Conservation (phyloP, 2,888 invertebrate species). For the Eilema depressum region DNA sequence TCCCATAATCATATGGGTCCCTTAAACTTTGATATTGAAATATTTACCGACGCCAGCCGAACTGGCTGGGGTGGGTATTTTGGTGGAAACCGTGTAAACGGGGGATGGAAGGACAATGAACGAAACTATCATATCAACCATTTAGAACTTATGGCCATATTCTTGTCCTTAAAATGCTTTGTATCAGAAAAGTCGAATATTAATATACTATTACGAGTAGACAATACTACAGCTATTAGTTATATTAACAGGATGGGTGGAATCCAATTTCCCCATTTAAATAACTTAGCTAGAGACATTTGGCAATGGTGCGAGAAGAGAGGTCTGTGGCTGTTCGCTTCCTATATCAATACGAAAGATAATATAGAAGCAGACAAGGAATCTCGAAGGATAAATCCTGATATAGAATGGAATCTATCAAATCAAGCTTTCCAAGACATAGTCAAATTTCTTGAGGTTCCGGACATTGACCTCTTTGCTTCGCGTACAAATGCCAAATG, state of each 20-base stretch:
- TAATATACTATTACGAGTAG: conserved; percentile 12
- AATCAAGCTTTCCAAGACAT: no score
- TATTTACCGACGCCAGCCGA: not conserved
- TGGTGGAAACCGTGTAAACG: not conserved
- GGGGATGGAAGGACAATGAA: not conserved
- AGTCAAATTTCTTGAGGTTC: no score
- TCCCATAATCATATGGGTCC: no score
- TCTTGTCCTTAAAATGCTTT: not conserved
- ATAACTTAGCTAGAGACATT: conserved; percentile 21
- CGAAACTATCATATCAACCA: not conserved
- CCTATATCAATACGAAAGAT: no score
- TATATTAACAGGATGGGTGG: conserved; percentile 37
- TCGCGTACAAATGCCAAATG: no score
- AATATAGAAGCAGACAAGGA: no score
- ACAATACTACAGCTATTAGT: conserved; percentile 32
- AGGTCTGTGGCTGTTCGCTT: no score
- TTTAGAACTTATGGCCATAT: not conserved
- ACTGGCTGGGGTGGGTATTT: not conserved
- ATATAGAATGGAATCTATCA: no score
- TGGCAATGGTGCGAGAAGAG: conserved; percentile 20
- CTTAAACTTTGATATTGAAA: no score
- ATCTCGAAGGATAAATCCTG: no score
- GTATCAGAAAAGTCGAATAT: not conserved
- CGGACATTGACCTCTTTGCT: no score
- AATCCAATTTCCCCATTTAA: conserved; percentile 31